Evolutionary conservation across 2,797 vertebrate genomes (phyloP).

Genomic region (Tragelaphus oryx): DNA sequence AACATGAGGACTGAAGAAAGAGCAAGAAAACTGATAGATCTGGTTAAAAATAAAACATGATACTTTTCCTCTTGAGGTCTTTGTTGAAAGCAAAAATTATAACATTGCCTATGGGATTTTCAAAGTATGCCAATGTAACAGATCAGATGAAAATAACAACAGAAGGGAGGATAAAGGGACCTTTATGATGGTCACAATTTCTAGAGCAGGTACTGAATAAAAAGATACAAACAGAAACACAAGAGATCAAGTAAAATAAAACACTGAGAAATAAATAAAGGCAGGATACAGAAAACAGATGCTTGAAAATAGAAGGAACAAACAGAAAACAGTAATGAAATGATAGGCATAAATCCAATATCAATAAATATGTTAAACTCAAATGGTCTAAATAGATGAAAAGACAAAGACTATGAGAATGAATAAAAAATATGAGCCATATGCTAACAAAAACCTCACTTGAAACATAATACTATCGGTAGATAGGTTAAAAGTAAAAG

Average conservation of each 20-base stretch:
- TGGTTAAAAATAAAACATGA: not conserved
- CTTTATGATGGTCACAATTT: not conserved
- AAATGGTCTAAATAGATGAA: not conserved
- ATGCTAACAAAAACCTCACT: not conserved
- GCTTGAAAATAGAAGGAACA: not conserved
- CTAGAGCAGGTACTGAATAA: not conserved
- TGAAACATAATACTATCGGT: not conserved
- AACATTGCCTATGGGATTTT: not conserved
- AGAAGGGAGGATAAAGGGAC: not conserved
- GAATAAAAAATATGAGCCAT: not conserved
- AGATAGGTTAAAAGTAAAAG: not conserved
- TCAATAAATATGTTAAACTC: not conserved
- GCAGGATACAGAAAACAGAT: not conserved
- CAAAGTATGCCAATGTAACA: not conserved
- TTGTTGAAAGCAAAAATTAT: constrained; percentile 5
- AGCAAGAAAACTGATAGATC: not conserved
- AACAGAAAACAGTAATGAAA: not conserved
- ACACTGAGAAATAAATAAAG: not conserved
- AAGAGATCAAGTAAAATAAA: constrained; percentile 2
- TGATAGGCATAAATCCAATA: not conserved
- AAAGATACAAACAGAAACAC: not conserved
- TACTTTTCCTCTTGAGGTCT: not conserved
- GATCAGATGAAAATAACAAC: not conserved
- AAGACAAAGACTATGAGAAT: not conserved
- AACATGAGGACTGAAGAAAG: not conserved